Evolutionary conservation across 35 echinoderm and acorn worm species (phyloP), one percentile per base, ranked within the genome.

Genomic region (Apostichopus californicus): DNA sequence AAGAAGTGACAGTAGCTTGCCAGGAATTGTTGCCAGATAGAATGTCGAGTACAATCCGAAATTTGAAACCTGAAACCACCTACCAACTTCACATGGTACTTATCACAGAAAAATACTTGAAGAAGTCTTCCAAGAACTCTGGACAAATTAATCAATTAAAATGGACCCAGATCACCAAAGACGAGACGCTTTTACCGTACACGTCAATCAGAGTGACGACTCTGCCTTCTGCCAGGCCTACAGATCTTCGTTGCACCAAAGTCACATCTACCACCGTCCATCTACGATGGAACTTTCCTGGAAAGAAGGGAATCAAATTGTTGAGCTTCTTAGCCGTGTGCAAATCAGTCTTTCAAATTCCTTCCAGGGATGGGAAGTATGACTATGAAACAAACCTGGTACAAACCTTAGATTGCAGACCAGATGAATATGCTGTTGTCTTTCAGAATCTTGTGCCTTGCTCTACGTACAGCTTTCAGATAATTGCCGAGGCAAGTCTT

Each of bases 381-480:
- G 12, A 46, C 0, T n/a, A 53, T 6, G 55, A 53, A 15, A 55
- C 52, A 11, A 83, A 83, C 5, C 55, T 55, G 55, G 10, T 83
- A 11, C 34, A 83, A 5, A 83, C 53, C 5, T 17, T 83, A 7
- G 80, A 83, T 9, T 83, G 80, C 17, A 83, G 46, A n/a, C 55
- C 80, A 11, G 55, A 46, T 1, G 52, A 83, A 34, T 56, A 12
- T 17, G 5, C 46, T 5, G 17, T 53, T 11, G 46, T 83, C 52
- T 83, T 83, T 20, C 80, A 83, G 55, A 83, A 83, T 17, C 80
- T 83, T 83, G 52, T 83, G 9, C 80, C 80, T 55, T 83, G 80
- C 55, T 11, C 34, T 9, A 55, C 46, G 6, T 83, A 83, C 55
- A 46, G 18, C 28, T 83, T 83, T 83, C 55, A 56, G 46, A 18